Base-by-base conservation (phyloP, 2,113 vertebrate species). In the Scartelaos histophorus region DNA sequence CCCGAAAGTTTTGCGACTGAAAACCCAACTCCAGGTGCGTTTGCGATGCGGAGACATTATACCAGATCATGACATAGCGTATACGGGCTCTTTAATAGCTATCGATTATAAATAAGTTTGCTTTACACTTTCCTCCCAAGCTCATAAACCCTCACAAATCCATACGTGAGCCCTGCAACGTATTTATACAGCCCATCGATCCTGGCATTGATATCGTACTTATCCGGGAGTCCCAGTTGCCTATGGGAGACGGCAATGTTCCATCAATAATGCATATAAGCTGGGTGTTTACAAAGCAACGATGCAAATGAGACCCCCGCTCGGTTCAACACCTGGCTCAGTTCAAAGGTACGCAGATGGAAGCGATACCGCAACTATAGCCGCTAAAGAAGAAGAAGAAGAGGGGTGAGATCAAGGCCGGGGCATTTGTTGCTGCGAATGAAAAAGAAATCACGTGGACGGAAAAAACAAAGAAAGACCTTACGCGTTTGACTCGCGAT, bases 261-360 rank as follows among this genome's bases (percentile, higher is more conserved):
- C n/a, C 24, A 76, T 79, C 51, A 75, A 77, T 79, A 60, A 69
- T 80, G 29, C 35, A 81, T 67, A 29, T 71, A 53, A 69, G 0
- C 4, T 57, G 21, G 9, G 54, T 68, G 66, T 70, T 73, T 73
- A 69, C 66, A 77, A 83, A 83, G 61, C 53, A 60, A 67, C 76
- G 79, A 83, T 80, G 87, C 78, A 76, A 82, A 88, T 66, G 43
- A 60, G 45, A 64, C 34, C 43, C n/a, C n/a, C n/a, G n/a, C n/a
- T n/a, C 25, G 21, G 29, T n/a, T 71, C n/a, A 83, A 74, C 69
- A 81, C 77, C 66, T 78, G 65, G 72, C 56, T 60, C 29, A 16
- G 71, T 74, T 79, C 77, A 77, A 67, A 85, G 64, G 71, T 83
- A 64, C 49, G 3, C 29, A 51, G 58, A 47, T 74, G 71, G 61